Evolutionary conservation across 64 coral and sea anemone species (phyloP).

Genomic region (Montipora sp.): DNA sequence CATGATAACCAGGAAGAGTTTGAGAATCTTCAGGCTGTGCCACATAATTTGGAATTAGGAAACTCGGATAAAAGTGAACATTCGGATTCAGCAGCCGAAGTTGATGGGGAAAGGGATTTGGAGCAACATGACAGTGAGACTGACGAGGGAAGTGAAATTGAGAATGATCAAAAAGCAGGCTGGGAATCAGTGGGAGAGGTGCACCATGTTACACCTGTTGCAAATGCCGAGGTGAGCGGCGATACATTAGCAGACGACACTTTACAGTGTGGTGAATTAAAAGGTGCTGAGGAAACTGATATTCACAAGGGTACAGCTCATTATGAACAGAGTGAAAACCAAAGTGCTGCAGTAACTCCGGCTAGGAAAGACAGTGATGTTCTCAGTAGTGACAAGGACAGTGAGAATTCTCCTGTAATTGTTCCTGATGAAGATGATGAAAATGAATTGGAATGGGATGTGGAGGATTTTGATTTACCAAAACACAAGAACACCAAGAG

Average conservation of each 20-base stretch:
- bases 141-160: background rate
- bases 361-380: background rate
- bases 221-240: background rate
- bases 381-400: background rate
- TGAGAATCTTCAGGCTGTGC: background rate
- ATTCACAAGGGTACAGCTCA: background rate
- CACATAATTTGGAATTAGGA: background rate
- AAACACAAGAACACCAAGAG: background rate
- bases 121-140: constrained; percentile 8
- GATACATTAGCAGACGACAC: background rate
- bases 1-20: background rate
- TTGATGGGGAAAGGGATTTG: background rate
- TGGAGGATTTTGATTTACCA: constrained; percentile 47
- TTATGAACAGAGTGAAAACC: background rate
- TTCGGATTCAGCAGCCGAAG: constrained; percentile 13
- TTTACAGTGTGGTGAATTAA: background rate
- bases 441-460: constrained; percentile 47
- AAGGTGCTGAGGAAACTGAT: background rate
- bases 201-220: background rate
- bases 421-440: constrained; percentile 23
- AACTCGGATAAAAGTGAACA: constrained; percentile 25
- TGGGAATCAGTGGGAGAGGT: background rate
- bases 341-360: background rate
- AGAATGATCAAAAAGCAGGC: background rate
- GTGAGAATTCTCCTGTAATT: background rate